Evolutionary conservation across 2,113 vertebrate genomes (phyloP), one percentile per base, ranked within the genome.

Genomic region (Calonectris borealis): DNA sequence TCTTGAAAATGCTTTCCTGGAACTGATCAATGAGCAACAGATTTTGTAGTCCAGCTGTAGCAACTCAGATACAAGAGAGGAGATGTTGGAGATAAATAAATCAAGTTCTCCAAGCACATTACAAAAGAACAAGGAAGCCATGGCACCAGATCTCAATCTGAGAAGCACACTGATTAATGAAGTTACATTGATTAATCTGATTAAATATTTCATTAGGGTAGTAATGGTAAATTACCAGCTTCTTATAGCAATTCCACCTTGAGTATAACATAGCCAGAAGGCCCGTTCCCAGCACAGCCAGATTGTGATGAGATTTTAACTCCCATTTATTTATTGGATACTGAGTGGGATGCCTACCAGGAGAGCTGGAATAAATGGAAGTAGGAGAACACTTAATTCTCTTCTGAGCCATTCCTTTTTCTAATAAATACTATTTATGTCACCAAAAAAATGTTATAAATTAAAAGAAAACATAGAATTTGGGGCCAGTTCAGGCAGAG

Each of bases 191-290:
- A 97, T 94, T 93, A 86, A 90, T 70, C 68, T n/a, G 55, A 92
- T 96, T 90, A 92, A 93, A 64, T 88, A 78, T 95, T 93, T 95
- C 68, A 78, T 95, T 64, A 88, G 75, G 85, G 55, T 26, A 62
- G 20, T 31, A 70, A 68, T 62, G 88, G 75, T 48, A 83, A 86
- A 78, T 92, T 32, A 57, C 22, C 68, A 64, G 87, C 78, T 80
- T 34, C 87, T 51, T 18, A 14, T 1, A 81, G 75, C 82, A 49
- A 4, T 76, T 84, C 57, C 20, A 69, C 92, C 94, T 72, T 15
- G 22, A 62, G 69, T 40, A 31, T 10, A 60, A 8, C 42, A 2
- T 14, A 52, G 80, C 44, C 72, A 48, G 5, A 61, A 51, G 86
- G 83, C 38, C 44, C 16, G 71, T 58, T 60, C 81, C 76, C 62